phyloP scores from a whole-genome alignment of 2,888 invertebrate genomes.

The Barypeithes pellucidus region DNA sequence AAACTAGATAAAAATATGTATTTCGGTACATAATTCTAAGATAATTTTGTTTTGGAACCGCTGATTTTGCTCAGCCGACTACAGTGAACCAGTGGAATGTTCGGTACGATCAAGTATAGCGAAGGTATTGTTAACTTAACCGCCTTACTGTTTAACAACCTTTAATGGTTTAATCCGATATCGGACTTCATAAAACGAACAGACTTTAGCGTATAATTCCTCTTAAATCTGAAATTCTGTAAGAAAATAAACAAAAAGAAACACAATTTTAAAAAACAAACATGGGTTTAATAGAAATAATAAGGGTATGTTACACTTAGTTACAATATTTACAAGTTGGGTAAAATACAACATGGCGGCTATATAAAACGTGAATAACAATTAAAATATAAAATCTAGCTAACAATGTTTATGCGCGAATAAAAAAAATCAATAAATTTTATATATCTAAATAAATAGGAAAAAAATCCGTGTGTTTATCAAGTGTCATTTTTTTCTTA shows the following conservation, averaged over 20 bases:
- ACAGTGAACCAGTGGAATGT: too few relatives aligned
- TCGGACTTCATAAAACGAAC: too few relatives aligned
- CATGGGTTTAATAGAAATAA: slow-evolving; percentile 68
- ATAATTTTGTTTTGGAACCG: too few relatives aligned
- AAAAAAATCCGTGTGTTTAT: slow-evolving; percentile 1
- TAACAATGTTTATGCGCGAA: slow-evolving; percentile 28
- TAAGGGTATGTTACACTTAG: slow-evolving; percentile 64
- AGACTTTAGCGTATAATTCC: too few relatives aligned
- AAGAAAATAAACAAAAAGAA: slow-evolving; percentile 15
- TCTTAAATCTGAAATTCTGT: too few relatives aligned
- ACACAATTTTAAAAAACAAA: slow-evolving; percentile 64
- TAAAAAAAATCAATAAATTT: slow-evolving; percentile 1
- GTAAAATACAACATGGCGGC: slow-evolving; percentile 46
- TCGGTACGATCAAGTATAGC: too few relatives aligned
- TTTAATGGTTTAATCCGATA: too few relatives aligned
- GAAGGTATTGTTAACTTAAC: too few relatives aligned
- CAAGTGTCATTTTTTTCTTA: not conserved
- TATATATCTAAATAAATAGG: slow-evolving; percentile 8
- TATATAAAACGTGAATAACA: slow-evolving; percentile 41
- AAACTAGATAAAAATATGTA: too few relatives aligned
- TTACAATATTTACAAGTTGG: slow-evolving; percentile 49
- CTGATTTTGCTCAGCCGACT: too few relatives aligned
- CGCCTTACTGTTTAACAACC: too few relatives aligned
- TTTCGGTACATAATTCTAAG: too few relatives aligned
- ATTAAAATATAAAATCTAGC: slow-evolving; percentile 48